Conservation (phyloP, 2,113 vertebrate species). For the Nanger granti region DNA sequence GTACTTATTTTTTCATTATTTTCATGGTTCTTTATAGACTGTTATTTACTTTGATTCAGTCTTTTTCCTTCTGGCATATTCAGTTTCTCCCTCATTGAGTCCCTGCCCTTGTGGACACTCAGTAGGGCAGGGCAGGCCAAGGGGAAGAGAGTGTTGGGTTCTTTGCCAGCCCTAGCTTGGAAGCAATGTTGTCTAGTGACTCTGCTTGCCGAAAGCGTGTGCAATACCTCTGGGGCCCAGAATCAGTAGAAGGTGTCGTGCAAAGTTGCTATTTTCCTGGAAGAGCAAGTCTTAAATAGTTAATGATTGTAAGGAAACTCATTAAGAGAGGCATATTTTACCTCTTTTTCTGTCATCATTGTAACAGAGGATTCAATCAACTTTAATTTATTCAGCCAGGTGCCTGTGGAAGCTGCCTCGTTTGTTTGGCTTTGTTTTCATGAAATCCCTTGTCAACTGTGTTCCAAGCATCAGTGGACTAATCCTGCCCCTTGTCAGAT, state of each 20-base stretch:
- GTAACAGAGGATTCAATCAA: not conserved
- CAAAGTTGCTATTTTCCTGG: not conserved
- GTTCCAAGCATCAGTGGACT: not conserved
- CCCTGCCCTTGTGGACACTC: not conserved
- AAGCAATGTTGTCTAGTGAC: not conserved
- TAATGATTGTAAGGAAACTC: not conserved
- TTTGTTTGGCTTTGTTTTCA: slow-evolving; percentile 48
- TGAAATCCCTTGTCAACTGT: not conserved
- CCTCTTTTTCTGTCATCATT: not conserved
- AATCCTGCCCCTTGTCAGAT: slow-evolving; percentile 13
- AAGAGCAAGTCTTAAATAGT: not conserved
- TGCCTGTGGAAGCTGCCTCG: not conserved
- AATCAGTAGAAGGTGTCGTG: not conserved
- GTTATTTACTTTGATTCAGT: not conserved
- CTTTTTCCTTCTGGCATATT: not conserved
- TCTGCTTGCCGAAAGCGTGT: not conserved
- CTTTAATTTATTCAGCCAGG: slow-evolving; percentile 42
- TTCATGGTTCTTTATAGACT: not conserved
- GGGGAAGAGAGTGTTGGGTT: not conserved
- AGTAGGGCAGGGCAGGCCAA: not conserved
- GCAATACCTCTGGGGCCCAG: not conserved
- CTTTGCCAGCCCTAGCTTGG: not conserved
- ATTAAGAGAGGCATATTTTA: not conserved
- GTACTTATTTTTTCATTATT: not conserved
- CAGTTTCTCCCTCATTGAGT: not conserved